Conservation (phyloP, 1,140 invertebrate species). For the Lepidurus couesii region DNA sequence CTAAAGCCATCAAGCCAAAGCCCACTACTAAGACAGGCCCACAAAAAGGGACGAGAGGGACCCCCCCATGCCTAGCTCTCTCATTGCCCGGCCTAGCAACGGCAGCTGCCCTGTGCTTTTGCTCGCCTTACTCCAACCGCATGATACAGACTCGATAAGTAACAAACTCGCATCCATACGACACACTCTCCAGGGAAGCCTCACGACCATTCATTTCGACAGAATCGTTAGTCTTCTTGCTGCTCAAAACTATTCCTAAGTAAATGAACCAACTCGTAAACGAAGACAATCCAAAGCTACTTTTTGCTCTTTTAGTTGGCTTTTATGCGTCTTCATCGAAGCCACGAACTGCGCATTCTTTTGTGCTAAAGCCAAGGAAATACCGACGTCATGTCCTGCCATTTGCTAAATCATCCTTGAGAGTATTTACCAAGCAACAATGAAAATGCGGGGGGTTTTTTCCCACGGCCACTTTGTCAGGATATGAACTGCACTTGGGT, state of each 20-base stretch:
- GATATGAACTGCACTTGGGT: not conserved
- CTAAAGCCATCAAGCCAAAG: slow-evolving; percentile 1
- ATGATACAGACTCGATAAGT: slow-evolving; percentile 17
- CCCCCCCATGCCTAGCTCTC: slow-evolving; percentile 11
- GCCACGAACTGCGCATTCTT: too few species aligned
- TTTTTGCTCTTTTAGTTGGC: too few species aligned
- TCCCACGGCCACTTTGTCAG: not conserved
- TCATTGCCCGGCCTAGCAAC: not conserved
- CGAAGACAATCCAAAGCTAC: too few species aligned
- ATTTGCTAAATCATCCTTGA: too few species aligned
- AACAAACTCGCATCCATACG: not conserved
- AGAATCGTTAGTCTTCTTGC: not conserved
- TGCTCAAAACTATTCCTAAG: too few species aligned
- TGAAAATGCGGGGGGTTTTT: not conserved
- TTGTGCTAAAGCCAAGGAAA: too few species aligned
- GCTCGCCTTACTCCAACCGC: not conserved
- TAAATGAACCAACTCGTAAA: too few species aligned
- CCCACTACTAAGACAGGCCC: not conserved
- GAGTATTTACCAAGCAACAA: too few species aligned
- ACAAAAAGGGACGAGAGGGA: not conserved
- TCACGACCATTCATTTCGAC: not conserved
- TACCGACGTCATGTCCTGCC: too few species aligned
- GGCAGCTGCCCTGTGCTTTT: not conserved
- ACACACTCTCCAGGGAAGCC: not conserved
- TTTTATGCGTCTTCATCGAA: too few species aligned